Conservation (phyloP, 2,888 invertebrate genomes). For the Drosophila prostipennis region DNA sequence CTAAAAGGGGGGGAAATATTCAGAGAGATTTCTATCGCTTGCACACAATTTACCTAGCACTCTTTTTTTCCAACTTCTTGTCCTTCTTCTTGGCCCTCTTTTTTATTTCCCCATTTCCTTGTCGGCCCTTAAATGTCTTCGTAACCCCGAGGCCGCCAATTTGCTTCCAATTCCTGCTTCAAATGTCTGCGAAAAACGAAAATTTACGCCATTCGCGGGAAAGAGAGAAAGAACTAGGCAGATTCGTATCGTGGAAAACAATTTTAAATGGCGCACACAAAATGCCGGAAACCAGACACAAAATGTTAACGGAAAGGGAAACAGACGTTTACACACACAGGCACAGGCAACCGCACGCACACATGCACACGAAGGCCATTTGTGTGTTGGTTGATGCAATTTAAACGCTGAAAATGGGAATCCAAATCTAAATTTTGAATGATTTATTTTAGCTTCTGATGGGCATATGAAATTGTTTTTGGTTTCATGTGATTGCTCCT, state of each 20-base stretch:
- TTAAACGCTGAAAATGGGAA: conserved; percentile 25
- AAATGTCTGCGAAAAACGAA: conserved; percentile 59
- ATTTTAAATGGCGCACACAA: conserved; percentile 77
- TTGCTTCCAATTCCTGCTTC: conserved; percentile 73
- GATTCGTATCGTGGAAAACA: conserved; percentile 77
- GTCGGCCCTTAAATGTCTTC: conserved; percentile 58
- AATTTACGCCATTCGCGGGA: conserved; percentile 42
- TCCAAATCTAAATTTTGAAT: neutral
- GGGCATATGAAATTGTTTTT: conserved; percentile 1
- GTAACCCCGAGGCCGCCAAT: conserved; percentile 63
- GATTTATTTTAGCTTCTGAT: conserved; percentile 12
- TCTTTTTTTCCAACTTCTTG: conserved; percentile 28
- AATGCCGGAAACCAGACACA: conserved; percentile 80
- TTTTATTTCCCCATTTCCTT: conserved; percentile 31
- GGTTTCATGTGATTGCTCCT: neutral
- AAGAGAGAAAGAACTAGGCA: conserved; percentile 11
- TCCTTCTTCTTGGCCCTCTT: conserved; percentile 22
- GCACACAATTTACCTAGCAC: conserved; percentile 42
- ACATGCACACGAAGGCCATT: conserved; percentile 11
- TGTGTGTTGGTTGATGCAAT: conserved; percentile 40
- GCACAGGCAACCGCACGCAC: conserved; percentile 12
- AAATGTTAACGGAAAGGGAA: conserved; percentile 79
- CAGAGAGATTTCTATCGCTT: conserved; percentile 32
- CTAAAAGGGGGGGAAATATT: conserved; percentile 9
- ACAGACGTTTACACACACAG: conserved; percentile 55